These are phyloP conservation scores for Orcinus orca DNA, from an alignment of 2,113 vertebrate species.

Conservation along the genomic window DNA sequence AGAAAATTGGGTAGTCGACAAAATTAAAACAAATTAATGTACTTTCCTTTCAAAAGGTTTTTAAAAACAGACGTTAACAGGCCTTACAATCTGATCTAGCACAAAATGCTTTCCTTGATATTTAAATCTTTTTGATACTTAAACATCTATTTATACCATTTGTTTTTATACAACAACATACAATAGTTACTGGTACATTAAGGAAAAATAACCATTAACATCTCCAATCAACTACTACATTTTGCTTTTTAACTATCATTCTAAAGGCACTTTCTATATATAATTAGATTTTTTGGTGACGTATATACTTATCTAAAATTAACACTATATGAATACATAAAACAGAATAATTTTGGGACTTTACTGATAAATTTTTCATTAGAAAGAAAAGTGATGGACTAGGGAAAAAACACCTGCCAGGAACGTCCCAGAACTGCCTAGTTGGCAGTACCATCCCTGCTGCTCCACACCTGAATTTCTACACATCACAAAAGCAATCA, in stretches of 20 bases:
- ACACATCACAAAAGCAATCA: background rate
- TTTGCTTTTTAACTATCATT: background rate
- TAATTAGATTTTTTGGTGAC: background rate
- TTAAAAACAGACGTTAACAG: background rate
- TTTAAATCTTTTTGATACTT: background rate
- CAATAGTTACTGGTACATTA: background rate
- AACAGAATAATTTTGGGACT: background rate
- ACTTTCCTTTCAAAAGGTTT: background rate
- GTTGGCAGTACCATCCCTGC: background rate
- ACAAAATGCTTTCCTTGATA: background rate
- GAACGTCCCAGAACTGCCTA: background rate
- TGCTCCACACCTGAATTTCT: background rate
- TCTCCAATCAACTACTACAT: background rate
- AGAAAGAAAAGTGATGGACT: background rate
- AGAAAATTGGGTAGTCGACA: background rate
- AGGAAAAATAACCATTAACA: background rate
- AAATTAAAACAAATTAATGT: conserved; percentile 11
- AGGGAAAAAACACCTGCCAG: background rate
- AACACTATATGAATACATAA: background rate
- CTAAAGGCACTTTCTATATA: background rate
- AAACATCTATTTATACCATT: background rate
- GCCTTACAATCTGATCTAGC: background rate
- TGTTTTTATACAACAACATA: background rate
- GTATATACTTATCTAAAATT: background rate
- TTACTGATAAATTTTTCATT: background rate